A percentile compares a stretch with the other conserved stretches of the same genome.
phyloP scores from a whole-genome alignment of 2,797 vertebrate species.

The Propithecus deckenii region DNA sequence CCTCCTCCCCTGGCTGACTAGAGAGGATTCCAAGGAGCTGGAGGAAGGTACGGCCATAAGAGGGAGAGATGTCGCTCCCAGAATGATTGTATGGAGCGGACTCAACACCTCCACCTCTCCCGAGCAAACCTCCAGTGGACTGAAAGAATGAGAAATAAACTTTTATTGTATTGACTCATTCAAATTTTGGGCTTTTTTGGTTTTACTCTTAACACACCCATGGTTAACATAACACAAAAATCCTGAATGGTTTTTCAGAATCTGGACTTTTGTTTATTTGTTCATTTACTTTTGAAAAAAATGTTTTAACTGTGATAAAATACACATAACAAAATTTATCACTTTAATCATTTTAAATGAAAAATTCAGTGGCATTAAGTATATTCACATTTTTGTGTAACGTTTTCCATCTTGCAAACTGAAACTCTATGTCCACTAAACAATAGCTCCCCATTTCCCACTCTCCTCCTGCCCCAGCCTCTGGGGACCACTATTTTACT shows the following conservation, averaged over 20 bases:
- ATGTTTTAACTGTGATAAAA: not conserved
- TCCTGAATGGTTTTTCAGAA: not conserved
- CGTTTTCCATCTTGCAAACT: not conserved
- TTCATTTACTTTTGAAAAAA: not conserved
- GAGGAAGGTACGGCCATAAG: not conserved
- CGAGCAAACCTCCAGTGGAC: not conserved
- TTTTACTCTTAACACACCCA: not conserved
- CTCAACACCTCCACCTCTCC: rapidly evolving
- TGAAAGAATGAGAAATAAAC: not conserved
- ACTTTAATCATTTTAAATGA: not conserved
- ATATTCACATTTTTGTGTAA: not conserved
- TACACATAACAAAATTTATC: not conserved
- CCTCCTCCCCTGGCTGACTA: not conserved
- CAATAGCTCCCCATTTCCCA: no score
- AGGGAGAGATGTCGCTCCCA: not conserved
- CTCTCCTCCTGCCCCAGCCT: no score
- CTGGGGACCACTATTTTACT: no score
- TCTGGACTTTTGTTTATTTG: not conserved
- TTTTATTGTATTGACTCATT: rapidly evolving
- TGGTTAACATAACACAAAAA: not conserved
- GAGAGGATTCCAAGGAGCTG: not conserved
- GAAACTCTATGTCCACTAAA: not conserved
- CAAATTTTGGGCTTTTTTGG: not conserved
- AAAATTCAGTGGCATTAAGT: not conserved
- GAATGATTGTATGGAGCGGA: not conserved